phyloP scores from a whole-genome alignment of 2,797 vertebrate genomes.

The Monodelphis domestica region DNA sequence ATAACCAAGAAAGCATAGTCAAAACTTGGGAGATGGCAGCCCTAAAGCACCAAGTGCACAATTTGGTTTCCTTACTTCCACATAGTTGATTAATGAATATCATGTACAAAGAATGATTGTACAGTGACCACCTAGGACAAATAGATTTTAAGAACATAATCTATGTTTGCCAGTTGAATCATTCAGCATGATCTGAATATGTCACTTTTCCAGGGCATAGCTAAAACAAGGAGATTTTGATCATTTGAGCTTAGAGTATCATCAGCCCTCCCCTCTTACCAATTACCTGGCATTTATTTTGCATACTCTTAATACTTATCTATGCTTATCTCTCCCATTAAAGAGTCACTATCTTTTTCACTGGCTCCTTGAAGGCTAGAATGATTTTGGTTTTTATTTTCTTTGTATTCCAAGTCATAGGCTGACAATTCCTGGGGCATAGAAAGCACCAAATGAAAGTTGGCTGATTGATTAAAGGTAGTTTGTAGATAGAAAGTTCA shows the following conservation, averaged over 20 bases:
- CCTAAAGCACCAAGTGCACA: constrained; percentile 49
- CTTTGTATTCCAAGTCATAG: not conserved
- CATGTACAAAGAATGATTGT: constrained; percentile 51
- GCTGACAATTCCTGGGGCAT: not conserved
- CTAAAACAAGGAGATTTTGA: too few relatives aligned
- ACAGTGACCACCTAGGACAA: constrained; percentile 32
- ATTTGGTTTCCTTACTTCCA: constrained; percentile 43
- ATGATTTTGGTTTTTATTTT: not conserved
- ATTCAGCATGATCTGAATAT: constrained; percentile 27
- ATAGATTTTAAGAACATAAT: constrained; percentile 45
- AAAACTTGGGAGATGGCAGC: constrained; percentile 60
- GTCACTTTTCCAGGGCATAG: too few relatives aligned
- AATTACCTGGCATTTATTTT: too few relatives aligned
- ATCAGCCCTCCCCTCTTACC: too few relatives aligned
- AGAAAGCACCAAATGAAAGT: not conserved
- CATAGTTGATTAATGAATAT: constrained; percentile 58
- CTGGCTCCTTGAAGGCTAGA: not conserved
- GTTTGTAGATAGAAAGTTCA: too few relatives aligned
- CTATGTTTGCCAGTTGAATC: constrained; percentile 50
- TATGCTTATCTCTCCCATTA: too few relatives aligned
- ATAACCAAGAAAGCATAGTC: constrained; percentile 38
- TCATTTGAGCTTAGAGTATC: too few relatives aligned
- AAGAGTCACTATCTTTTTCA: too few relatives aligned
- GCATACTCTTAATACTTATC: too few relatives aligned
- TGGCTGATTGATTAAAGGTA: too few relatives aligned